Conservation (phyloP, 2,888 invertebrate genomes). For the Drosophila austrosaltans region DNA sequence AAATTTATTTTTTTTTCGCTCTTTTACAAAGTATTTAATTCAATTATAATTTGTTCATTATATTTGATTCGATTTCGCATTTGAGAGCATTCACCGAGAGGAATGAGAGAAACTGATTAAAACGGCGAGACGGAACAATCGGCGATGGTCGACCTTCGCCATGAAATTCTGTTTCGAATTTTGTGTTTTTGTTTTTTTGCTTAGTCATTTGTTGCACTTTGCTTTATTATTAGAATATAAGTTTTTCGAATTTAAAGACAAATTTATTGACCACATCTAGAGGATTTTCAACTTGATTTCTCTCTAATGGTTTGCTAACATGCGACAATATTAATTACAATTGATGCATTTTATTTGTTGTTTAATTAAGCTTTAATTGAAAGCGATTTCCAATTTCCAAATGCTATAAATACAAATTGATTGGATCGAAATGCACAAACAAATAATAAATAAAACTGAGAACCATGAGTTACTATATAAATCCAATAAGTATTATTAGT, state of each 20-base stretch:
- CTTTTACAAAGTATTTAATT: constrained; percentile 10
- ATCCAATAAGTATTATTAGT: neutral
- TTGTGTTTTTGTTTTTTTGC: constrained; percentile 15
- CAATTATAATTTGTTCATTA: constrained; percentile 14
- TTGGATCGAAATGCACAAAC: neutral
- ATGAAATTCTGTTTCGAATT: constrained; percentile 4
- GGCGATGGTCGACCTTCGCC: neutral
- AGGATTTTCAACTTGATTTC: constrained; percentile 4
- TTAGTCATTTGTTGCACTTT: constrained; percentile 45
- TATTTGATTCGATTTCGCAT: constrained; percentile 9
- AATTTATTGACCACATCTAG: constrained; percentile 19
- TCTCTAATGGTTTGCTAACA: neutral
- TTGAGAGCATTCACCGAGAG: constrained; percentile 17
- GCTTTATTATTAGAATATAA: constrained; percentile 30
- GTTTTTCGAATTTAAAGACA: constrained; percentile 23
- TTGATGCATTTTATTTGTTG: too few species aligned
- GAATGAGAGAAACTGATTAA: constrained; percentile 8
- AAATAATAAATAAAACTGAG: constrained; percentile 19
- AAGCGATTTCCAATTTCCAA: neutral
- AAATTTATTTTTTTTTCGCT: neutral
- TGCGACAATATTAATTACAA: neutral
- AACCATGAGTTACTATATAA: neutral
- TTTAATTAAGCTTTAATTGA: neutral
- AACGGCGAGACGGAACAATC: neutral
- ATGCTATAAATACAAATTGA: constrained; percentile 5